Percentiles rank a stretch among this genome's conserved stretches.
Evolutionary conservation across 2,797 vertebrate species (phyloP).

Genomic region (Rhinoraja longicauda): DNA sequence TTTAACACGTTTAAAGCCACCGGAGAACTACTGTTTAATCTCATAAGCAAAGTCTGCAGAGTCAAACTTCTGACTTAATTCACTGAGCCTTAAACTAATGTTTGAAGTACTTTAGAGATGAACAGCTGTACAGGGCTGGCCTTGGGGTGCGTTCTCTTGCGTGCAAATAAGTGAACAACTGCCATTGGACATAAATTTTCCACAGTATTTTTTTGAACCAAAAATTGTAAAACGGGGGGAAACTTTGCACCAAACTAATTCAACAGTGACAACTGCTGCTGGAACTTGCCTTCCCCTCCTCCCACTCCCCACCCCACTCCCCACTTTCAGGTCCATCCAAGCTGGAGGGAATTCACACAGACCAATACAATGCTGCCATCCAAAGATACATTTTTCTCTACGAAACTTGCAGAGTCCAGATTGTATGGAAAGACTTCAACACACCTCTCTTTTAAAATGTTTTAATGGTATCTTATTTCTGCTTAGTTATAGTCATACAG

Average conservation of each 20-base stretch:
- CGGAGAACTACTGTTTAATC: no score
- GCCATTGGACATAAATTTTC: background rate
- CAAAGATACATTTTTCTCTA: no score
- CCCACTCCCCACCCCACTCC: no score
- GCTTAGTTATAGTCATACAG: no score
- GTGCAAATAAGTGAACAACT: constrained; percentile 25
- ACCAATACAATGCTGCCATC: no score
- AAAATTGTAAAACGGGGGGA: no score
- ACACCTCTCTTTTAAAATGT: background rate
- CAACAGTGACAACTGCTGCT: no score
- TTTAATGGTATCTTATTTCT: background rate
- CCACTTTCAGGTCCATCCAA: no score
- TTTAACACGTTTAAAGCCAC: background rate
- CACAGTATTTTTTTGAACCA: background rate
- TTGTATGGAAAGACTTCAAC: background rate
- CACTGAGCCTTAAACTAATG: background rate
- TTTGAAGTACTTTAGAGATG: background rate
- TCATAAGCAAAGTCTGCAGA: background rate
- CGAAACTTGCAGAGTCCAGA: background rate
- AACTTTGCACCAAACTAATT: no score
- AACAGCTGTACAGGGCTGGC: background rate
- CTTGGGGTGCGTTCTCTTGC: background rate
- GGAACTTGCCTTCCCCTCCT: no score
- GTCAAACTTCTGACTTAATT: background rate
- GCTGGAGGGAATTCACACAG: no score